A percentile compares a stretch with the other conserved stretches of the same genome.
phyloP scores from a whole-genome alignment of 2,113 vertebrate species.

The Crotalus horridus region DNA sequence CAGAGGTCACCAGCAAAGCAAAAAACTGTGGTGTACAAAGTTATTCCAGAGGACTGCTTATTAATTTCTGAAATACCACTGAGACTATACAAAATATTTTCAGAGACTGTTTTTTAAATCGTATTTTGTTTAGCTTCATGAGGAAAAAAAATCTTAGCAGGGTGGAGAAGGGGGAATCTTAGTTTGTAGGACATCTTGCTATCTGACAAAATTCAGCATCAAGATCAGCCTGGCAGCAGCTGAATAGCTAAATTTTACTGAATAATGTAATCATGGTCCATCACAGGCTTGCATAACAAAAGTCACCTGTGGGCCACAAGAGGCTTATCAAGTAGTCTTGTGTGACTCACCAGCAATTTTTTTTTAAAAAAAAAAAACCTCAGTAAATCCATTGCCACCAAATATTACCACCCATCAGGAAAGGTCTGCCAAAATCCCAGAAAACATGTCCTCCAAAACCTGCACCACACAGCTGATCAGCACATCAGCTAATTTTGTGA shows the following conservation, averaged over 20 bases:
- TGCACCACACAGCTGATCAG: background rate
- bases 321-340: background rate
- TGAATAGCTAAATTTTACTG: background rate
- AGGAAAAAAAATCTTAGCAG: background rate
- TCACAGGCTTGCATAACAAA: background rate
- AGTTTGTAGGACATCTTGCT: slow-evolving; percentile 6
- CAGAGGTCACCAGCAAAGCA: slow-evolving; percentile 40
- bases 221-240: background rate
- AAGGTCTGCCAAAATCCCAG: background rate
- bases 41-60: slow-evolving; percentile 16
- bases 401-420: background rate
- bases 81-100: slow-evolving; percentile 5
- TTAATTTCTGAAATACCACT: background rate
- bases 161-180: background rate
- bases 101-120: background rate
- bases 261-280: slow-evolving; percentile 24
- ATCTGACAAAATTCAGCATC: background rate
- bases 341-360: background rate
- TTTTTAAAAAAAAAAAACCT: background rate
- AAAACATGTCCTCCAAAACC: background rate
- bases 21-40: slow-evolving; percentile 37
- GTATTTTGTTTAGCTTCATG: background rate
- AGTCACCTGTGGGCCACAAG: background rate
- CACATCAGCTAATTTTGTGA: background rate
- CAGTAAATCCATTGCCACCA: background rate